These are phyloP conservation scores for Globia sparganii DNA, from an alignment of 2,888 invertebrate genomes.

Conservation along the genomic window DNA sequence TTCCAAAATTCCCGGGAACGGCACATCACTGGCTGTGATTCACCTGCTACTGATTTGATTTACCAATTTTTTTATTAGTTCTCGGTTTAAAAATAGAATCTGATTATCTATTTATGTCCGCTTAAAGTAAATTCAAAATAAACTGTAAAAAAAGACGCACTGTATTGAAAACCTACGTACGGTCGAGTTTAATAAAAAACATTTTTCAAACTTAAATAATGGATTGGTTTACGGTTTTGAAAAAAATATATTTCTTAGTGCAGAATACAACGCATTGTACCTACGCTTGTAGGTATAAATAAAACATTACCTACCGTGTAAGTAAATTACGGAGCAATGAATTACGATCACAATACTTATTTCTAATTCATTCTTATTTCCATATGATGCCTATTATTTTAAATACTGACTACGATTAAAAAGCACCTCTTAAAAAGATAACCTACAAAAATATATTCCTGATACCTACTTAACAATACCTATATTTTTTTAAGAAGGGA, in stretches of 20 bases:
- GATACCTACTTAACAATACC: no score
- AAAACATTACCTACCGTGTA: background rate
- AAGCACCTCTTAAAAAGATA: background rate
- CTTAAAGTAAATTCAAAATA: background rate
- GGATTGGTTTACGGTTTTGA: background rate
- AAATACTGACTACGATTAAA: background rate
- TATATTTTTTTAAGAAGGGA: no score
- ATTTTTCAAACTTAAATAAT: background rate
- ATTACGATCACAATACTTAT: background rate
- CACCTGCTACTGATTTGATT: conserved; percentile 30
- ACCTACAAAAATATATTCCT: background rate
- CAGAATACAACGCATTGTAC: background rate
- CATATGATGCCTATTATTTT: background rate
- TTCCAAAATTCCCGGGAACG: no score
- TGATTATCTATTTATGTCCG: background rate
- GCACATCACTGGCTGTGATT: conserved; percentile 36
- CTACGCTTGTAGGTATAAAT: background rate
- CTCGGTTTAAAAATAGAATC: background rate
- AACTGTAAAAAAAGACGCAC: background rate
- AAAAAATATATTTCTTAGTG: background rate
- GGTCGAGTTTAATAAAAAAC: background rate
- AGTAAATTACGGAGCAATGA: background rate
- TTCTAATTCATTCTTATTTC: background rate
- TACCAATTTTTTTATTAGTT: background rate
- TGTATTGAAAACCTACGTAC: background rate